Evolutionary conservation across 2,113 vertebrate species (phyloP).

Genomic region (Pogonocichla stellata): DNA sequence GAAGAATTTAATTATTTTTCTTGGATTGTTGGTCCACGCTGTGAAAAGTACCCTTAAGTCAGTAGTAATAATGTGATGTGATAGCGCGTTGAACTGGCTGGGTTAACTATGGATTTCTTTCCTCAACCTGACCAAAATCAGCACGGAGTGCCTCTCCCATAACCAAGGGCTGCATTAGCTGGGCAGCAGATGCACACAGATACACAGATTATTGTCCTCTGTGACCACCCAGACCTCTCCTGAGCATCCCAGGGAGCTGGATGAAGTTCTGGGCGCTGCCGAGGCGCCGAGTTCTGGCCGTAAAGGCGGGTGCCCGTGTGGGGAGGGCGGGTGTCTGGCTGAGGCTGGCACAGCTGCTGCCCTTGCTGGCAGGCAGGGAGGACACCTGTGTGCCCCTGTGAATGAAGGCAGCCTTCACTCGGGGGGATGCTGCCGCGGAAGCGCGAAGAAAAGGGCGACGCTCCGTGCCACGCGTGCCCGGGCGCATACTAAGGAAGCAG

Average conservation of each 20-base stretch:
- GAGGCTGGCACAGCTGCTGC: neutral
- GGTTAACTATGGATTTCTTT: too few relatives aligned
- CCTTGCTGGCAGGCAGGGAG: neutral
- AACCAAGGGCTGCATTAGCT: neutral
- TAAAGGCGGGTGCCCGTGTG: rapidly evolving
- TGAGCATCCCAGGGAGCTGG: neutral
- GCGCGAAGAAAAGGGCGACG: neutral
- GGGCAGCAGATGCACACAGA: rapidly evolving
- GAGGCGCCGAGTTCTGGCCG: neutral
- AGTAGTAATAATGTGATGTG: neutral
- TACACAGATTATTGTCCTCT: too few relatives aligned
- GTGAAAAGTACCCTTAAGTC: neutral
- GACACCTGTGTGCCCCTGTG: neutral
- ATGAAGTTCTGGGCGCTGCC: neutral
- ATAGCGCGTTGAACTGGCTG: too few relatives aligned
- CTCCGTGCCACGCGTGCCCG: neutral
- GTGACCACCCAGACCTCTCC: neutral
- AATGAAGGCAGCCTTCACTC: neutral
- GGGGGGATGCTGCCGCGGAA: neutral
- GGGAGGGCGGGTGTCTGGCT: rapidly evolving
- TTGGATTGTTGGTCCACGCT: neutral
- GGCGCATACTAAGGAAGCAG: conserved; percentile 25
- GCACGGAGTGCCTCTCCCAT: neutral
- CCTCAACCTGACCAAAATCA: too few relatives aligned
- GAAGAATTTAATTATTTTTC: neutral